Percentiles rank a stretch among this genome's conserved stretches.
phyloP scores from a whole-genome alignment of 1,140 invertebrate species.

The Zaprionus camerounensis region DNA sequence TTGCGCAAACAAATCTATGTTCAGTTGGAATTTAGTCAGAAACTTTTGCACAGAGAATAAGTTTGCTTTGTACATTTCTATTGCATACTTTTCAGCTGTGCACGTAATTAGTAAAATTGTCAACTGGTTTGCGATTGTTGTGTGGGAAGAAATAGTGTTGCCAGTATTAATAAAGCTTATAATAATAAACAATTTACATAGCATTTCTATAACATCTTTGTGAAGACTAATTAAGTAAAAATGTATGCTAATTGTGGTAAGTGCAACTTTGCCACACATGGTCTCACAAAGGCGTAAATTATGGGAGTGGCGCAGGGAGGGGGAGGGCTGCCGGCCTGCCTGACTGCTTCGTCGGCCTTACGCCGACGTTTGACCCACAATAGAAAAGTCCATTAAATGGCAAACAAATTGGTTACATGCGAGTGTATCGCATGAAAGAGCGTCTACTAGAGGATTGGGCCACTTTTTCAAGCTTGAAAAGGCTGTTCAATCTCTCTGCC shows the following conservation, averaged over 20 bases:
- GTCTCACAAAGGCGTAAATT: no score
- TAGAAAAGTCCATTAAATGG: slow-evolving; percentile 29
- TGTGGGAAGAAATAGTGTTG: no score
- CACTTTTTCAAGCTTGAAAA: slow-evolving; percentile 28
- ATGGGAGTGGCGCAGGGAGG: no score
- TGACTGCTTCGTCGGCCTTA: no score
- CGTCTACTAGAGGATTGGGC: background rate
- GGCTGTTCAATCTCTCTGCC: background rate
- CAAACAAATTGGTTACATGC: slow-evolving; percentile 44
- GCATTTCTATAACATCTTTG: no score
- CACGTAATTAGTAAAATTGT: background rate
- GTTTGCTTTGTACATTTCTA: background rate
- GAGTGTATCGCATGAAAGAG: slow-evolving; percentile 19
- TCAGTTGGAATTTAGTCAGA: no score
- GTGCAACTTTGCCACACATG: no score
- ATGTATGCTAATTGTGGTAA: background rate
- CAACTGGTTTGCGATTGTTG: background rate
- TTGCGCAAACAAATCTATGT: no score
- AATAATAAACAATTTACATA: no score
- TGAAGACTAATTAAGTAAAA: background rate
- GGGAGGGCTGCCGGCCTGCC: no score
- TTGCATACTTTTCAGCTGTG: background rate
- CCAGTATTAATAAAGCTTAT: no score
- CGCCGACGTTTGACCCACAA: slow-evolving; percentile 27
- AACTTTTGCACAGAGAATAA: no score